Percentiles rank a stretch among this genome's conserved stretches.
Conservation (phyloP, 2,797 vertebrate genomes). For the Chaetodon trifasciatus region DNA sequence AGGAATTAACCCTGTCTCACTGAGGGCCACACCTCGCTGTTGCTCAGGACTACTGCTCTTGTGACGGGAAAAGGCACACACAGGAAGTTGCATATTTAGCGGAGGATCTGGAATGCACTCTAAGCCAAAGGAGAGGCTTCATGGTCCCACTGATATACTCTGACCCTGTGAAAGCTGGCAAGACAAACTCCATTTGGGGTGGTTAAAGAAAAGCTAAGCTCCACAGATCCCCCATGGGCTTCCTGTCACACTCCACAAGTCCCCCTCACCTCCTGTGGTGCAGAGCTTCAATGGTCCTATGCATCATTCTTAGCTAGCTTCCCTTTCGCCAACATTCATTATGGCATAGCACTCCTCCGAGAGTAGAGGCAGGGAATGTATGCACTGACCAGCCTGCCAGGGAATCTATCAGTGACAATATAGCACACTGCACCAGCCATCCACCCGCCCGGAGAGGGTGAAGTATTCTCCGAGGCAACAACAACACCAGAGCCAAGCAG, state of each 20-base stretch:
- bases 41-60: constrained; percentile 65
- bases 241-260: constrained; percentile 75
- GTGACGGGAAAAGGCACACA: constrained; percentile 69
- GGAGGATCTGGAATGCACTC: constrained; percentile 64
- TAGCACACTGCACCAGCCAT: constrained; percentile 76
- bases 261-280: constrained; percentile 68
- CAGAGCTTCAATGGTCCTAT: constrained; percentile 71
- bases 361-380: constrained; percentile 69
- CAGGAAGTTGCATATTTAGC: constrained; percentile 74
- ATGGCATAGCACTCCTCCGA: constrained; percentile 64
- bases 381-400: constrained; percentile 68
- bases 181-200: constrained; percentile 63
- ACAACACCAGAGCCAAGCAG: constrained; percentile 54
- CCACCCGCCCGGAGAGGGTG: constrained; percentile 51
- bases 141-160: constrained; percentile 52
- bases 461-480: constrained; percentile 69
- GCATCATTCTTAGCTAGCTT: constrained; percentile 74
- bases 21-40: constrained; percentile 61
- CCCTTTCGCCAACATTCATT: constrained; percentile 72
- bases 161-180: constrained; percentile 58
- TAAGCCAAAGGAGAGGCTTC: constrained; percentile 58
- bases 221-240: constrained; percentile 61
- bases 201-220: constrained; percentile 59
- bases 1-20: constrained; percentile 75
- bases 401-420: constrained; percentile 79